Evolutionary conservation across 2,888 invertebrate species (phyloP).

Genomic region (Cephus pygmeus): DNA sequence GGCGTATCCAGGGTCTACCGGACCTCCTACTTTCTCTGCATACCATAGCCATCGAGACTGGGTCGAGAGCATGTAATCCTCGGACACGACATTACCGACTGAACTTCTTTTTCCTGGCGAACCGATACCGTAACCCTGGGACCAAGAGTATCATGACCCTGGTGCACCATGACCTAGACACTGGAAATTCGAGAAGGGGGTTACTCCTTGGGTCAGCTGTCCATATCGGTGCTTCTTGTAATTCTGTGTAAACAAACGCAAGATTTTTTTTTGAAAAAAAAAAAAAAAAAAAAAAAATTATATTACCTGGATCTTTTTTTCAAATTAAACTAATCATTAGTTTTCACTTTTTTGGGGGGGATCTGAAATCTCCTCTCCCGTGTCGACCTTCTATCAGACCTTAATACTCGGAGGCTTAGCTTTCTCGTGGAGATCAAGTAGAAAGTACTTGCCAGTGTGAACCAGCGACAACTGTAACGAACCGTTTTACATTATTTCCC

Average conservation of each 20-base stretch:
- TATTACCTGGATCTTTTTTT: not conserved
- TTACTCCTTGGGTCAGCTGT: too few species aligned
- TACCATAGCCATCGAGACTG: slow-evolving; percentile 42
- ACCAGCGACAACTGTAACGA: too few species aligned
- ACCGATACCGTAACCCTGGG: not conserved
- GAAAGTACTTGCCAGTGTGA: too few species aligned
- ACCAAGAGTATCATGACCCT: not conserved
- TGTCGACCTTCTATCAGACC: not conserved
- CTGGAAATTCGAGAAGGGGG: not conserved
- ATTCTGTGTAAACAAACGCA: not conserved
- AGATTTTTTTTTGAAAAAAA: not conserved
- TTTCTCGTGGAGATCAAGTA: not conserved
- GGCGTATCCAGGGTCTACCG: slow-evolving; percentile 30
- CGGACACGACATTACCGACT: slow-evolving; percentile 36
- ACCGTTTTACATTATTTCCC: not conserved
- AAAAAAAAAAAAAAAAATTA: not conserved
- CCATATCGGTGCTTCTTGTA: not conserved
- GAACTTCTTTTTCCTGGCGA: not conserved
- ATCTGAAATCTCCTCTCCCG: too few species aligned
- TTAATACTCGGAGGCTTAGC: not conserved
- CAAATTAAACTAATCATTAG: not conserved
- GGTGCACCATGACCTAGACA: not conserved
- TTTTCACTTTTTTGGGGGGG: not conserved
- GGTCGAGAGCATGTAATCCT: slow-evolving; percentile 45
- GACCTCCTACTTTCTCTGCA: slow-evolving; percentile 52